Conservation (phyloP, 1,140 invertebrate species). For the Nymphalis io region DNA sequence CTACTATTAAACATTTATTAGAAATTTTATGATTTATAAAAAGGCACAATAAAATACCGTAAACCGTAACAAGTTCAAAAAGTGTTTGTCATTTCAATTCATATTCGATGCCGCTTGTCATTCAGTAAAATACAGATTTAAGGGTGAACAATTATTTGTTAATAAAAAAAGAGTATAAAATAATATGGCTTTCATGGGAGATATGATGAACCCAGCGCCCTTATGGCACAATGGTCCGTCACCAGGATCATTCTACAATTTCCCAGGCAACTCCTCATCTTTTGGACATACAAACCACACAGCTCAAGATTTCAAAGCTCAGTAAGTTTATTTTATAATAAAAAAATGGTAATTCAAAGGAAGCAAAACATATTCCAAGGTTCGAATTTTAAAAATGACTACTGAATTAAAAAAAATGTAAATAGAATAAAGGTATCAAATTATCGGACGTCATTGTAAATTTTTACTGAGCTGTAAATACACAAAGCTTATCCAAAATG, state of each 20-base stretch:
- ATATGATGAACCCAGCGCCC: conserved; percentile 71
- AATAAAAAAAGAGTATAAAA: conserved; percentile 21
- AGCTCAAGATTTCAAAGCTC: conserved; percentile 81
- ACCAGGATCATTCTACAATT: conserved; percentile 86
- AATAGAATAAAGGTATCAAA: no score
- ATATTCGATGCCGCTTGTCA: conserved; percentile 63
- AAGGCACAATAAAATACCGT: neutral
- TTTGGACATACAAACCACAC: conserved; percentile 60
- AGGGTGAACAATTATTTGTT: conserved; percentile 24
- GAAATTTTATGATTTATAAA: neutral
- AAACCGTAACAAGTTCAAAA: conserved; percentile 47
- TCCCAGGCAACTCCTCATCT: conserved; percentile 79
- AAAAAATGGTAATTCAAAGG: no score
- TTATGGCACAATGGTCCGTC: conserved; percentile 88
- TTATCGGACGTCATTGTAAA: no score
- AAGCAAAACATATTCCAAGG: no score
- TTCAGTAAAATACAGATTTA: conserved; percentile 33
- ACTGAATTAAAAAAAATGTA: no score
- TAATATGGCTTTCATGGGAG: conserved; percentile 71
- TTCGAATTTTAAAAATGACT: no score
- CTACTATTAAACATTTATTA: neutral
- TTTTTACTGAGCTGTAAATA: no score
- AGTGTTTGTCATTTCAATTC: conserved; percentile 68
- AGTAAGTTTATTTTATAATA: conserved; percentile 81
- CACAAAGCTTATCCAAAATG: no score